Evolutionary conservation across 2,113 vertebrate species (phyloP).

Genomic region (Odocoileus hemionus): DNA sequence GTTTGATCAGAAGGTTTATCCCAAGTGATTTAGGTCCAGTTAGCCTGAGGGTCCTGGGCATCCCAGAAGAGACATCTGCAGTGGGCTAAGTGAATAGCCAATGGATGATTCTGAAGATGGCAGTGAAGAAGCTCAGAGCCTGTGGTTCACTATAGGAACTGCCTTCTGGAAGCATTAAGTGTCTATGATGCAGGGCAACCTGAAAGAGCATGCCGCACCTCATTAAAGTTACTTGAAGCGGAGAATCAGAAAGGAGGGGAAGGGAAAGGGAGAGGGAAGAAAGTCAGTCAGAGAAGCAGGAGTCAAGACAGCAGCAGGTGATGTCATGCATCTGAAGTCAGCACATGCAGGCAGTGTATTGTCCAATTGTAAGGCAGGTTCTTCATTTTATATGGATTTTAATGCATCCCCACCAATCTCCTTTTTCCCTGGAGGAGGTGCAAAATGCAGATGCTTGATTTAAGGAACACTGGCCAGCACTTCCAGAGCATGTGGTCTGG

Average conservation of each 20-base stretch:
- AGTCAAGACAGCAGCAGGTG: not conserved
- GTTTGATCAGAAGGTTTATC: no score
- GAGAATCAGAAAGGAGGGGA: not conserved
- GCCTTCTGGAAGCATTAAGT: accelerated
- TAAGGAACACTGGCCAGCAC: not conserved
- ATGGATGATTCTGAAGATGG: not conserved
- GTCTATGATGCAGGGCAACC: accelerated
- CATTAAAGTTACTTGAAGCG: no score
- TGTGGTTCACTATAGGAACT: not conserved
- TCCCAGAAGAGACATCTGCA: not conserved
- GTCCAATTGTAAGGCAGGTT: not conserved
- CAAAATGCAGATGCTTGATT: not conserved
- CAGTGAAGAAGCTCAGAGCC: no score
- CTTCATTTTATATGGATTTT: no score
- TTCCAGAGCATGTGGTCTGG: not conserved
- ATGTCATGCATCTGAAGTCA: not conserved
- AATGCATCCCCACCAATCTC: not conserved
- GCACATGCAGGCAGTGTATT: not conserved
- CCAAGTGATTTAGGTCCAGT: no score
- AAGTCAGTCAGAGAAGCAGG: not conserved
- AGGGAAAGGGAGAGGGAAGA: not conserved
- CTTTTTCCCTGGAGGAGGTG: not conserved
- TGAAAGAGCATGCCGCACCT: not conserved
- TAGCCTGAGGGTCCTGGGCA: no score
- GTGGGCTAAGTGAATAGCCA: not conserved